Conservation (phyloP, 2,113 vertebrate genomes). For the Gallinago jamesoni region DNA sequence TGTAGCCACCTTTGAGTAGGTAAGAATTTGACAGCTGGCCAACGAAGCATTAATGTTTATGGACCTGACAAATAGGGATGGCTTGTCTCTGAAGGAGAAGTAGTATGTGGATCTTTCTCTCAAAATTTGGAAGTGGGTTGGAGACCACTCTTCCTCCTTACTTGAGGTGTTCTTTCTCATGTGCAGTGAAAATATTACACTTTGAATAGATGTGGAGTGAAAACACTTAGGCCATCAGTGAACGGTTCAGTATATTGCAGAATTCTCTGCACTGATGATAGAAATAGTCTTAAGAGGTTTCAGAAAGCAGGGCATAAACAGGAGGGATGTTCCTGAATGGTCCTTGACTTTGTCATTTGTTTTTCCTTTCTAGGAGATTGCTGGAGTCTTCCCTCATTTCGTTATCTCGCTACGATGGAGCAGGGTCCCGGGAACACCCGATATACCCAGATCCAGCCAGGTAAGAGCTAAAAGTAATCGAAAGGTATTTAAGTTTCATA, state of each 20-base stretch:
- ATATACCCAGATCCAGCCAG: conserved; percentile 98
- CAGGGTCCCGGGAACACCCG: conserved; percentile 95
- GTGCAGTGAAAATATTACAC: not conserved
- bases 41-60: not conserved
- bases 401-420: conserved; percentile 94
- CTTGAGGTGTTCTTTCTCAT: not conserved
- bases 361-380: conserved; percentile 85
- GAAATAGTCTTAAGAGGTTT: not conserved
- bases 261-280: not conserved
- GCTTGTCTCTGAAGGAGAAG: not conserved
- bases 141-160: not conserved
- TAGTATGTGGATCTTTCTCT: not conserved
- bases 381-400: conserved; percentile 96
- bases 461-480: conserved; percentile 75
- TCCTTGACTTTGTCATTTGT: conserved; percentile 62
- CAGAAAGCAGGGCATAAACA: not conserved
- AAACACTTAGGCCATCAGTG: not conserved
- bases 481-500: not conserved
- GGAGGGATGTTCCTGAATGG: conserved; percentile 11
- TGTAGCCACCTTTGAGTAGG: not conserved
- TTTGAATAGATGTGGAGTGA: not conserved
- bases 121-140: not conserved
- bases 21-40: not conserved
- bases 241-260: not conserved
- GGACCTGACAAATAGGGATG: not conserved